Percentiles rank a stretch among this genome's conserved stretches.
Evolutionary conservation across 2,113 vertebrate species (phyloP).

Genomic region (Peromyscus polionotus): DNA sequence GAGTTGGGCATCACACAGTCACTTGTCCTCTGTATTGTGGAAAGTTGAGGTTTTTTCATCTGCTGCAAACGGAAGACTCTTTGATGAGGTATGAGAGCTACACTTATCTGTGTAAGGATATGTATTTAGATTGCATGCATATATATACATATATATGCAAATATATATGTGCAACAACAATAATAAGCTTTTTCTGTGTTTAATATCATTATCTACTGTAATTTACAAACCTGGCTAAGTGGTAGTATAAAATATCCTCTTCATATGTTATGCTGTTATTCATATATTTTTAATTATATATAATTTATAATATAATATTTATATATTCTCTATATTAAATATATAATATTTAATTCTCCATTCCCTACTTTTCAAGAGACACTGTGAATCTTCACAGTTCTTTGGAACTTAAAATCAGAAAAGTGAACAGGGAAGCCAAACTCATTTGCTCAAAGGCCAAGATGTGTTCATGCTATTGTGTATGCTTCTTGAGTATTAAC

Average conservation of each 20-base stretch:
- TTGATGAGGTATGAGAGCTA: neutral
- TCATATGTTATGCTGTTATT: neutral
- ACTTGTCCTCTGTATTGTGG: neutral
- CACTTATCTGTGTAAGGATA: neutral
- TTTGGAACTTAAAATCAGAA: neutral
- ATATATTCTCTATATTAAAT: neutral
- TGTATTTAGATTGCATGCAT: neutral
- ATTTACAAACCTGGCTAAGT: neutral
- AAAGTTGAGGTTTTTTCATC: neutral
- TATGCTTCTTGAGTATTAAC: neutral
- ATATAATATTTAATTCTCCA: neutral
- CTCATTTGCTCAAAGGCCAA: neutral
- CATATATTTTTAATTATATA: too few species aligned
- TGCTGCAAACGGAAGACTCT: neutral
- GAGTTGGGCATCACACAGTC: too few species aligned
- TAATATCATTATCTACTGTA: neutral
- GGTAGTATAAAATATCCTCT: neutral
- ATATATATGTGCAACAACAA: neutral
- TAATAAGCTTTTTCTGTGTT: neutral
- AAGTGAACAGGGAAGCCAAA: neutral
- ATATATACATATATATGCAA: too few species aligned
- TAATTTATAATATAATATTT: too few species aligned
- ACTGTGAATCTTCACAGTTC: neutral
- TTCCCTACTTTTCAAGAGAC: fast-evolving
- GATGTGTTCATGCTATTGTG: neutral